Evolutionary conservation across 2,888 invertebrate species (phyloP), one percentile per base, ranked within the genome.

Genomic region (Stenotaenia linearis): DNA sequence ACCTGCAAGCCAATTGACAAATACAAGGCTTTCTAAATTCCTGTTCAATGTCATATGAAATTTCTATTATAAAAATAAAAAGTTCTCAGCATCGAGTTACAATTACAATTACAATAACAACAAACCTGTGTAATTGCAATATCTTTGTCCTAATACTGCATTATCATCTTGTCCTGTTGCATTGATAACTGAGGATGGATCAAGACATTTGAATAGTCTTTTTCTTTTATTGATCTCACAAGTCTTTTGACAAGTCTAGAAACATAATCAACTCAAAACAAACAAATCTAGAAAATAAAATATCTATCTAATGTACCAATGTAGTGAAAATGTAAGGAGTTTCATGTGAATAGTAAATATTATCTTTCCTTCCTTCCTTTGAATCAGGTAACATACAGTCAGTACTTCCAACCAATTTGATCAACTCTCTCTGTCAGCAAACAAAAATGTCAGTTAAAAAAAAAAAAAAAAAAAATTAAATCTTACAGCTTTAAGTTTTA

Each of bases 401-500:
- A 6, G n/a, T 28, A 74, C 69, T 69, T 23, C 78, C 78, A 7
- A 15, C 35, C 18, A 78, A 74, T 61, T 74, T 61, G 6, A 78
- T 35, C 32, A 78, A 35, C 32, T 78, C 78, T 74, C 78, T 4
- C 78, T 78, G n/a, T 12, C 7, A 37, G 6, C 5, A 25, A 45
- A 77, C 9, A 78, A n/a, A 35, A 12, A 4, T 4, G 10, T 12
- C 4, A 28, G 4, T 32, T 32, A 32, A 21, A 77, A 35, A 40
- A 1, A 10, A 21, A 9, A 35, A 6, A 5, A 5, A 6, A 35
- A 12, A 28, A 75, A 75, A 6, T n/a, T 74, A 4, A 18, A 3
- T 18, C 78, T 78, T 78, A 78, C 78, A 4, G 78, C 61, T 69
- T 40, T 78, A 5, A 78, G n/a, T 32, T 78, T 78, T 7, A 74